Base-by-base conservation (phyloP, 2,797 vertebrate genomes). In the Cheirogaleus major region DNA sequence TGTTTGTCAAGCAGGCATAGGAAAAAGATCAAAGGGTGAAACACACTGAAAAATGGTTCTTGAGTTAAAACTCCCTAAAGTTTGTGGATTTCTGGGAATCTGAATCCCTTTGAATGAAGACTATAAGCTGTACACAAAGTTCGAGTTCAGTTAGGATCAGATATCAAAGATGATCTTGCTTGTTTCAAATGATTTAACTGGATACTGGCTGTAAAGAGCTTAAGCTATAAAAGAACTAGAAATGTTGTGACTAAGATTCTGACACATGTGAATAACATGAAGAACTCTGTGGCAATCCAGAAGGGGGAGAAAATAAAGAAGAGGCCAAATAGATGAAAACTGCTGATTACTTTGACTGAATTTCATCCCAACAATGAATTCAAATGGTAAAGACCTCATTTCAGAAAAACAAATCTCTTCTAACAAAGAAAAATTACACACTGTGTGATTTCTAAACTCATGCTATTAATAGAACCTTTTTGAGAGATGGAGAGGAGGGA, bases 161-260 rank as follows among this genome's bases (percentile, higher is more conserved):
- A 93, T 97, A 96, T 87, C 95, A 95, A 96, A 97, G 85, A 96
- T 87, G 69, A 93, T 91, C 48, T 91, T 93, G n/a, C 52, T 91
- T 95, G 52, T 67, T 96, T 96, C 75, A 91, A 92, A 73, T 95
- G 70, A 93, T 55, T 89, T 93, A 82, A 89, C 69, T 96, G 50
- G 69, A 95, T 93, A 75, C 72, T 45, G 52, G 9, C 59, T 93
- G 81, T 91, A 97, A 95, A 97, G 72, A 94, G 59, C 48, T 85
- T 89, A 78, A 89, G 48, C 43, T 95, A 65, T 91, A 97, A 95
- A 94, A 38, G 76, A 93, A 85, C 43, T 88, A 79, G 69, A 94
- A 96, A 81, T 89, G 52, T 76, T 96, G 59, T 96, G 93, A 84
- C 91, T 95, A 94, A 91, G 78, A 86, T 87, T 97, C 90, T 93